A percentile compares a stretch with the other conserved stretches of the same genome.
Conservation (phyloP, 2,797 vertebrate species). For the Protonibea diacanthus region DNA sequence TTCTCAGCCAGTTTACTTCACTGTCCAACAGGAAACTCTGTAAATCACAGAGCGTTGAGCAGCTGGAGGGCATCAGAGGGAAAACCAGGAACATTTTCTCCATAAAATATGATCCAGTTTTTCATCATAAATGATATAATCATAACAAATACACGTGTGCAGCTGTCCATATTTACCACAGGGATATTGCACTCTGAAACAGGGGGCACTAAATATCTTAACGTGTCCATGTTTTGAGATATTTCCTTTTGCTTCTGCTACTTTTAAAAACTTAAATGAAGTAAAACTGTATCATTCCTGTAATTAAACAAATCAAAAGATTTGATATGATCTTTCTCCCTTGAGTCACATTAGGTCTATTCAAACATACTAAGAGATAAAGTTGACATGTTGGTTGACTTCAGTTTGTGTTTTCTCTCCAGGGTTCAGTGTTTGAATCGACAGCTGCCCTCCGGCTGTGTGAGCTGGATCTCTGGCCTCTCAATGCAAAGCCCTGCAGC, state of each 20-base stretch:
- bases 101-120: no score
- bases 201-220: no score
- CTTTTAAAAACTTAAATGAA: not conserved
- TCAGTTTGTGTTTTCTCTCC: constrained; percentile 41
- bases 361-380: constrained; percentile 41
- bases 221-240: no score
- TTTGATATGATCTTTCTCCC: not conserved
- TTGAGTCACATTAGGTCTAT: not conserved
- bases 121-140: no score
- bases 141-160: no score
- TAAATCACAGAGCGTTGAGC: no score
- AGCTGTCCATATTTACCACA: no score
- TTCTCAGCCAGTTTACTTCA: no score
- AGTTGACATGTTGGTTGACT: constrained; percentile 50
- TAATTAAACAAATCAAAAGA: not conserved
- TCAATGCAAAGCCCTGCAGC: constrained; percentile 42
- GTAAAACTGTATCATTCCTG: not conserved
- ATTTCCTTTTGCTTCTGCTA: not conserved
- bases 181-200: no score
- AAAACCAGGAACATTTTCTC: no score
- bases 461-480: constrained; percentile 49
- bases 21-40: no score
- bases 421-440: constrained; percentile 31
- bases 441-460: constrained; percentile 45
- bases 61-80: no score